Evolutionary conservation across 30 jellyfish, hydroid and myxozoan genomes (phyloP).

Genomic region (Catostylus mosaicus): DNA sequence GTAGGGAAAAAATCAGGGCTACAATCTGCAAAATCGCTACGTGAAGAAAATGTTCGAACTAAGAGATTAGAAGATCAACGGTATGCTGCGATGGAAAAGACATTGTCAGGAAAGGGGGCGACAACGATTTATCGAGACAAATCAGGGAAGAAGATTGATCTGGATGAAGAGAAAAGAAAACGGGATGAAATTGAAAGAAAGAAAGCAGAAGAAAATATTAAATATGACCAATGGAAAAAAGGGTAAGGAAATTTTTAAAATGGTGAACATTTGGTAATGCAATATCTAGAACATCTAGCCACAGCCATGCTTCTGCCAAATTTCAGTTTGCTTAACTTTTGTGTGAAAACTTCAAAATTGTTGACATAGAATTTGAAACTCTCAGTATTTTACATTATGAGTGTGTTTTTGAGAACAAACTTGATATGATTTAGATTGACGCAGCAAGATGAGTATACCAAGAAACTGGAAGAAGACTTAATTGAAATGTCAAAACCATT

Average conservation of each 20-base stretch:
- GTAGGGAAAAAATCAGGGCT: slow-evolving; percentile 78
- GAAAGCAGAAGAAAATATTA: slow-evolving; percentile 65
- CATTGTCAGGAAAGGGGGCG: slow-evolving; percentile 85
- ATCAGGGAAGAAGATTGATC: slow-evolving; percentile 86
- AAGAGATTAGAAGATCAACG: slow-evolving; percentile 48
- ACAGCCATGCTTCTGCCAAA: no score
- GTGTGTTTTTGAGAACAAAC: not conserved
- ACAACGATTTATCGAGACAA: slow-evolving; percentile 91
- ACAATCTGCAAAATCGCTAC: slow-evolving; percentile 69
- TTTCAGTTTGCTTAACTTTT: no score
- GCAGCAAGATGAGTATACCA: slow-evolving; percentile 72
- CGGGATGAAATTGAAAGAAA: slow-evolving; percentile 75
- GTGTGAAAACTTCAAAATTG: no score
- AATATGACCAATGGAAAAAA: slow-evolving; percentile 89
- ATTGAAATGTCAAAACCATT: slow-evolving; percentile 95
- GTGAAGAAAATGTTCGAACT: slow-evolving; percentile 72
- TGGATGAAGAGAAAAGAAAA: slow-evolving; percentile 66
- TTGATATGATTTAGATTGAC: slow-evolving; percentile 41
- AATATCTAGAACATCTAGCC: not conserved
- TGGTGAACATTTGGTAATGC: not conserved
- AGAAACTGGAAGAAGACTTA: slow-evolving; percentile 69
- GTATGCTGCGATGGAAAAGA: slow-evolving; percentile 42
- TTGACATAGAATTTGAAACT: no score
- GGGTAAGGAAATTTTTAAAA: slow-evolving; percentile 66
- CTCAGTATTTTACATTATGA: not conserved